Percentiles rank a stretch among this genome's conserved stretches.
These are phyloP conservation scores for Stegodyphus dumicola DNA, from an alignment of 1,140 invertebrate genomes.

Conservation along the genomic window DNA sequence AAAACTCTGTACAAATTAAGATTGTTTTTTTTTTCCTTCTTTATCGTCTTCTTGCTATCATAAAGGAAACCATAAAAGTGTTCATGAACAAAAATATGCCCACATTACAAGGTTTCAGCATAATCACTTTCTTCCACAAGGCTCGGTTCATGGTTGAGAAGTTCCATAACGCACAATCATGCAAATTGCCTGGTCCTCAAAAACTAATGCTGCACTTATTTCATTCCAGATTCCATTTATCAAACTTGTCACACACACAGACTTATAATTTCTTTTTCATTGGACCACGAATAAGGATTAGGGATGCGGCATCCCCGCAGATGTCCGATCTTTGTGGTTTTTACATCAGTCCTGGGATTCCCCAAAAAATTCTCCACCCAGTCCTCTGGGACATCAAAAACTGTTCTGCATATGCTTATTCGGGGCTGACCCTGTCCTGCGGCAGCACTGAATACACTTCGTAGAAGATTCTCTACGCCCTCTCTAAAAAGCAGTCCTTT, in stretches of 20 bases:
- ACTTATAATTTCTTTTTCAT: background rate
- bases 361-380: background rate
- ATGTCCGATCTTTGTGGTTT: slow-evolving; percentile 14
- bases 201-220: slow-evolving; percentile 25
- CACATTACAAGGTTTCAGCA: no score
- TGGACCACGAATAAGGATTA: slow-evolving; percentile 5
- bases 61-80: no score
- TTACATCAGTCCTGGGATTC: background rate
- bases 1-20: no score
- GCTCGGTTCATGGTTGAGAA: no score
- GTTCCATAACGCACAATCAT: slow-evolving; percentile 5
- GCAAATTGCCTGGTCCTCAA: slow-evolving; percentile 14
- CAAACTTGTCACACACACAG: slow-evolving; percentile 5
- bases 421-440: no score
- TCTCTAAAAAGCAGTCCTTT: slow-evolving; percentile 18
- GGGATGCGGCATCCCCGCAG: slow-evolving; percentile 9
- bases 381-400: background rate
- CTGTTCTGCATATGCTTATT: background rate
- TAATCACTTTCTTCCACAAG: no score
- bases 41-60: no score
- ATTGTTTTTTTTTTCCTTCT: no score
- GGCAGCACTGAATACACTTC: background rate
- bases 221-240: slow-evolving; percentile 17
- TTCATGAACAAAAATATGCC: no score
- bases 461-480: background rate